Percentiles rank a stretch among this genome's conserved stretches.
phyloP scores from a whole-genome alignment of 92 coral and sea anemone genomes.

The Epizoanthus rinbou region DNA sequence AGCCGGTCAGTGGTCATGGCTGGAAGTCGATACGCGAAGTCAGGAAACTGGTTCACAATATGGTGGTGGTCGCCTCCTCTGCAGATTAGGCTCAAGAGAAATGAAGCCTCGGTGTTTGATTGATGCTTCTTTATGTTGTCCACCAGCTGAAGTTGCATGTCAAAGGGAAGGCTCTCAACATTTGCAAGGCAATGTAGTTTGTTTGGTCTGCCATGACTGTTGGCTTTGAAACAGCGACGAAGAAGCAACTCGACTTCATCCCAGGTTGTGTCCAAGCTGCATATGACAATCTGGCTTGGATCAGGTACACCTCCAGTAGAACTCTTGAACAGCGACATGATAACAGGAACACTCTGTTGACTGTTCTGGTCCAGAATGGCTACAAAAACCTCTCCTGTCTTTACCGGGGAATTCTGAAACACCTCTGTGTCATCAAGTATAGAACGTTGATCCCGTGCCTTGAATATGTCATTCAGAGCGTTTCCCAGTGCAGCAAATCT shows the following conservation, averaged over 20 bases:
- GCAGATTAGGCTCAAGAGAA: constrained; percentile 67
- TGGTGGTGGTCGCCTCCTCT: constrained; percentile 81
- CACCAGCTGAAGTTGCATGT: constrained; percentile 70
- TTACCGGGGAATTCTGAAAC: constrained; percentile 12
- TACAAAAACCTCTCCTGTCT: constrained; percentile 52
- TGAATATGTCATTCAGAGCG: constrained; percentile 35
- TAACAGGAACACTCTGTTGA: constrained; percentile 59
- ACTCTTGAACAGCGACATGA: constrained; percentile 57
- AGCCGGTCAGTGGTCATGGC: constrained; percentile 64
- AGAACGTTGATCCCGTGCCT: not conserved
- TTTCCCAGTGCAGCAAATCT: constrained; percentile 28
- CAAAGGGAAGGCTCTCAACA: constrained; percentile 64
- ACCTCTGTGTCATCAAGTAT: not conserved
- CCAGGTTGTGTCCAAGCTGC: constrained; percentile 68
- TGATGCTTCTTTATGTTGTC: constrained; percentile 59
- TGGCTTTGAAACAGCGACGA: constrained; percentile 52
- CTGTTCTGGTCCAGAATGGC: constrained; percentile 60
- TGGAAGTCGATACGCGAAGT: constrained; percentile 41
- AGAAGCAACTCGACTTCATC: constrained; percentile 67
- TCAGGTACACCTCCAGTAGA: constrained; percentile 34
- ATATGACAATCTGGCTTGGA: constrained; percentile 61
- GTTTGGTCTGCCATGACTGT: not conserved
- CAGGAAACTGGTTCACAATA: constrained; percentile 71
- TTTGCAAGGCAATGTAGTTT: constrained; percentile 69
- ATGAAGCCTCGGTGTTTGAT: constrained; percentile 5